Evolutionary conservation across 2,888 invertebrate species (phyloP), one percentile per base, ranked within the genome.

Genomic region (Ceraclea dissimilis): DNA sequence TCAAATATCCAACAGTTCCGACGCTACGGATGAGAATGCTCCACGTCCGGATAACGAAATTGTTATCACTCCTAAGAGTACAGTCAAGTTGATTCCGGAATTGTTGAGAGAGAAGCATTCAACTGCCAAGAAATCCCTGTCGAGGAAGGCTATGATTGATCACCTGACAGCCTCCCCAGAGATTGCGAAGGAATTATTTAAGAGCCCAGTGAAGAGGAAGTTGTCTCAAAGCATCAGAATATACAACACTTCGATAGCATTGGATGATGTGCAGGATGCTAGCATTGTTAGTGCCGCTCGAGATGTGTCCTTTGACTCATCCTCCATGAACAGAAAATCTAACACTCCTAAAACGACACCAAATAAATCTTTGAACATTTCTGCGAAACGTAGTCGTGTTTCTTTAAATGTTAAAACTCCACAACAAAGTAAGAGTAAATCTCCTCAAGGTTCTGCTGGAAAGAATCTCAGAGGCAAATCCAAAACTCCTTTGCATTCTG

Each of bases 181-280:
- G 51, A 68, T 75, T 11, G 72, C 74, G 2, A 75, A 76, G 60
- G 70, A 75, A 51, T 63, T 78, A 44, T 78, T 78, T 65, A 73
- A 70, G 60, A 77, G 76, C 59, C 77, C 77, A 0, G 76, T 77
- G 0, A 77, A 76, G 54, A 66, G 77, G 54, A 77, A 76, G 57
- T 64, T 77, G n/a, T 77, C 78, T 1, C 75, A 71, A 50, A 77
- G 77, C 50, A 76, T 78, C 72, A 72, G 69, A 0, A 75, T 76
- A 57, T 75, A 72, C 61, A 73, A 72, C 2, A 65, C 68, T 39
- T 69, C 69, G 4, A 59, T 69, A 2, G 66, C 67, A 17, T 71
- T 71, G 1, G 71, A 73, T 1, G 63, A 65, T 0, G 63, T 64
- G 1, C 50, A 58, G 39, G 54, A 59, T 34, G 62, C 50, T 0